Conservation (phyloP, 1,140 invertebrate genomes). For the Helicorthomorpha holstii region DNA sequence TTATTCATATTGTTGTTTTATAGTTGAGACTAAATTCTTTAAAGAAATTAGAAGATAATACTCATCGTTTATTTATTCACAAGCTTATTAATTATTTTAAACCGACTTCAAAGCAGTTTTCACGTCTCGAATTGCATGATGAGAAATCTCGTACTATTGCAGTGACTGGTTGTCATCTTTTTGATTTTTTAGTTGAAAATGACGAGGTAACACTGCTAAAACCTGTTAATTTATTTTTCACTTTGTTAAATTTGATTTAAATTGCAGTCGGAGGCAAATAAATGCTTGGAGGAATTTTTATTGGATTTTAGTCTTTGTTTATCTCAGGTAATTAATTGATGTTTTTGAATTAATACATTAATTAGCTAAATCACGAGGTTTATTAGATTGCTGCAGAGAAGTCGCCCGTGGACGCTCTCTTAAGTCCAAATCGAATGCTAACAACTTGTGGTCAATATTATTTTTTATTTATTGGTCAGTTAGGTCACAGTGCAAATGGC, state of each 20-base stretch:
- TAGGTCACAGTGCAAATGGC: conserved; percentile 56
- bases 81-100: conserved; percentile 69
- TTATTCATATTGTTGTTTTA: not conserved
- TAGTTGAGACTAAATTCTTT: conserved; percentile 23
- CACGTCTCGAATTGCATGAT: conserved; percentile 45
- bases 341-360: not conserved
- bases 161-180: conserved; percentile 50
- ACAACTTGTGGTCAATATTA: conserved; percentile 83
- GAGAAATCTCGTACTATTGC: conserved; percentile 41
- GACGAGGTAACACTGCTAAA: too few species aligned
- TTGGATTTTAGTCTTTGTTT: conserved; percentile 60
- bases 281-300: conserved; percentile 56
- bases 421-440: conserved; percentile 70
- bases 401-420: conserved; percentile 66
- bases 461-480: conserved; percentile 76
- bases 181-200: conserved; percentile 49
- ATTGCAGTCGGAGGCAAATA: conserved; percentile 29
- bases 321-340: conserved; percentile 18
- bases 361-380: not conserved
- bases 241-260: conserved; percentile 11
- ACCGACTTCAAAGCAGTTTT: conserved; percentile 64
- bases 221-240: not conserved
- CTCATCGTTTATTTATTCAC: conserved; percentile 57
- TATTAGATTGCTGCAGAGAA: conserved; percentile 48
- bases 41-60: conserved; percentile 48